Conservation (phyloP, 30 jellyfish, hydroid and myxozoan species). For the Mastigias papua region DNA sequence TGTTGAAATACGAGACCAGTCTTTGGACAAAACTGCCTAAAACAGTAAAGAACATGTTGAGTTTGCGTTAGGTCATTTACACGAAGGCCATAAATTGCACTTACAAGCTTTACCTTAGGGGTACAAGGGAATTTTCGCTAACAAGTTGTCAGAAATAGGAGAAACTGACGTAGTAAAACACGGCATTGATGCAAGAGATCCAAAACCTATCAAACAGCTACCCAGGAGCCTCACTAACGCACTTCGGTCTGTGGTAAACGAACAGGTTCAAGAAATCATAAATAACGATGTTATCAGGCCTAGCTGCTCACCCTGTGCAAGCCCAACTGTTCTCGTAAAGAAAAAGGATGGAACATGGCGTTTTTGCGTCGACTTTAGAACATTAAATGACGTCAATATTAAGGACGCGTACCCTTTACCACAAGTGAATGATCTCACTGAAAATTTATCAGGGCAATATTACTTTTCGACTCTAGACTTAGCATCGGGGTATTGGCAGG, state of each 20-base stretch:
- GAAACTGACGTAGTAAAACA: not conserved
- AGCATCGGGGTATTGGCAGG: constrained; percentile 1
- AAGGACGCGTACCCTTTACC: constrained; percentile 55
- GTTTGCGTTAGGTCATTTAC: not conserved
- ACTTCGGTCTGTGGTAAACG: not conserved
- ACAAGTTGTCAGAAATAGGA: not conserved
- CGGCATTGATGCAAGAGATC: constrained; percentile 35
- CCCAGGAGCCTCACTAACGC: constrained; percentile 7
- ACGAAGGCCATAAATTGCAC: not conserved
- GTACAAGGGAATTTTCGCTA: not conserved
- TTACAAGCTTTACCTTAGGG: not conserved
- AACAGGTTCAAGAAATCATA: constrained; percentile 31
- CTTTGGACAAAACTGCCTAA: not conserved
- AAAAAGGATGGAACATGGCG: constrained; percentile 56
- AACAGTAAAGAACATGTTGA: not conserved
- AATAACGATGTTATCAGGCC: constrained; percentile 34
- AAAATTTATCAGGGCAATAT: not conserved
- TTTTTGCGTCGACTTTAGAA: constrained; percentile 33
- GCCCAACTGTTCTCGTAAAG: constrained; percentile 63
- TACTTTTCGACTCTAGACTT: constrained; percentile 5
- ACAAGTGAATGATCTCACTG: not conserved
- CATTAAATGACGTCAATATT: constrained; percentile 54
- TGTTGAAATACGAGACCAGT: too few species aligned
- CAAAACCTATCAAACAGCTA: not conserved
- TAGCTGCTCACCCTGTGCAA: constrained; percentile 48